These are phyloP conservation scores for Larimichthys polyactis DNA, from an alignment of 2,113 vertebrate species.

Conservation along the genomic window DNA sequence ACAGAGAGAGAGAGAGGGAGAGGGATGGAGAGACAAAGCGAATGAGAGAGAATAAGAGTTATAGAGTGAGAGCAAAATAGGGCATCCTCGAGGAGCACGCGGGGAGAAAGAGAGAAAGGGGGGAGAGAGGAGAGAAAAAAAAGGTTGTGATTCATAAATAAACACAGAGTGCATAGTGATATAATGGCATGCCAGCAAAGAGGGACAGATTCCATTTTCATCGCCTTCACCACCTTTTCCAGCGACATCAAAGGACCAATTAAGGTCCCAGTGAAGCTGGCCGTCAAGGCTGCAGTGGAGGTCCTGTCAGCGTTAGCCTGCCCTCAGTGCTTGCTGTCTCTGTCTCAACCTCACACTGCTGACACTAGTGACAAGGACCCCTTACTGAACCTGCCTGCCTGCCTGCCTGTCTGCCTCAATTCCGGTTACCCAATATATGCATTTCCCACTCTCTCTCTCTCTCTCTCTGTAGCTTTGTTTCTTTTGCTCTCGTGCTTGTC, in stretches of 20 bases:
- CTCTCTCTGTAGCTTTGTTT: constrained; percentile 30
- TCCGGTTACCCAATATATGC: constrained; percentile 73
- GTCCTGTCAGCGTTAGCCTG: constrained; percentile 77
- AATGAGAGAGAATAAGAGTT: constrained; percentile 3
- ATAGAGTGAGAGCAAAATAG: constrained; percentile 39
- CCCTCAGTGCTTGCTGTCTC: constrained; percentile 78
- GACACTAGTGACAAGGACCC: constrained; percentile 79
- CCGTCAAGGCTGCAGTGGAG: constrained; percentile 84
- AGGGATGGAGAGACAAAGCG: constrained; percentile 7
- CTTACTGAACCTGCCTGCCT: constrained; percentile 67
- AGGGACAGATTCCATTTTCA: constrained; percentile 79
- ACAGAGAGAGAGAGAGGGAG: not conserved
- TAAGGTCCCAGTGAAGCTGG: constrained; percentile 93
- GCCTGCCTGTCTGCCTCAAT: constrained; percentile 78
- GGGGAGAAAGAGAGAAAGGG: not conserved
- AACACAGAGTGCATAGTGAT: constrained; percentile 67
- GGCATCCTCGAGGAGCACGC: constrained; percentile 33
- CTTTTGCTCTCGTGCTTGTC: constrained; percentile 17
- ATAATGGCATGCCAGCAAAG: constrained; percentile 68
- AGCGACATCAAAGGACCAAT: constrained; percentile 98
- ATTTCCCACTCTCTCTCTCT: constrained; percentile 77
- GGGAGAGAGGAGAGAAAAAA: constrained; percentile 3
- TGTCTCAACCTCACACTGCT: constrained; percentile 69
- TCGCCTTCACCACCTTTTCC: constrained; percentile 87
- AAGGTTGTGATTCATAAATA: constrained; percentile 71